Evolutionary conservation across 2,113 vertebrate genomes (phyloP).

Genomic region (Phaethon lepturus): DNA sequence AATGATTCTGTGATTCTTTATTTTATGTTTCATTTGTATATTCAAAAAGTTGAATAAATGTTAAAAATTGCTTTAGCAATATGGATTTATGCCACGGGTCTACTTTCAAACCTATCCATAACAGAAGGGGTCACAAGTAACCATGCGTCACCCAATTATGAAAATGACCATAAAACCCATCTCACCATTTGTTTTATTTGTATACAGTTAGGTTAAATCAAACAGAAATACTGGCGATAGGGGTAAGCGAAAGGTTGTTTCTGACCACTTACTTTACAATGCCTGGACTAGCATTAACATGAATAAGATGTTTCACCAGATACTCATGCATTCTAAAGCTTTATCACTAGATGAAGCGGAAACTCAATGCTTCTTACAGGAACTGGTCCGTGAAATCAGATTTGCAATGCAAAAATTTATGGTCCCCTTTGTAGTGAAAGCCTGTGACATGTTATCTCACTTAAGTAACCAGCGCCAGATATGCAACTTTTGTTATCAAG

Average conservation of each 20-base stretch:
- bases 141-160: neutral
- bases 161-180: neutral
- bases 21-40: constrained; percentile 4
- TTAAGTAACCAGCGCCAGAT: constrained; percentile 26
- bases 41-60: constrained; percentile 22
- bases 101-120: constrained; percentile 22
- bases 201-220: neutral
- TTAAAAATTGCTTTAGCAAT: neutral
- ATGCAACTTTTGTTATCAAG: constrained; percentile 66
- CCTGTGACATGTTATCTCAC: constrained; percentile 44
- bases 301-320: constrained; percentile 57
- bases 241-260: neutral
- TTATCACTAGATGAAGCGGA: constrained; percentile 52
- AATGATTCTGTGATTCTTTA: neutral
- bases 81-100: neutral
- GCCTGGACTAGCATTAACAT: constrained; percentile 24
- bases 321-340: constrained; percentile 44
- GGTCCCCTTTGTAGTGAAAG: constrained; percentile 41
- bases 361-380: constrained; percentile 60
- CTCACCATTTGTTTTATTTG: neutral
- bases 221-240: neutral
- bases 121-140: neutral
- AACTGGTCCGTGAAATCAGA: constrained; percentile 68
- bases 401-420: constrained; percentile 61
- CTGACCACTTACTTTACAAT: constrained; percentile 22